phyloP scores from a whole-genome alignment of 2,797 vertebrate species.

The Falco concolor region DNA sequence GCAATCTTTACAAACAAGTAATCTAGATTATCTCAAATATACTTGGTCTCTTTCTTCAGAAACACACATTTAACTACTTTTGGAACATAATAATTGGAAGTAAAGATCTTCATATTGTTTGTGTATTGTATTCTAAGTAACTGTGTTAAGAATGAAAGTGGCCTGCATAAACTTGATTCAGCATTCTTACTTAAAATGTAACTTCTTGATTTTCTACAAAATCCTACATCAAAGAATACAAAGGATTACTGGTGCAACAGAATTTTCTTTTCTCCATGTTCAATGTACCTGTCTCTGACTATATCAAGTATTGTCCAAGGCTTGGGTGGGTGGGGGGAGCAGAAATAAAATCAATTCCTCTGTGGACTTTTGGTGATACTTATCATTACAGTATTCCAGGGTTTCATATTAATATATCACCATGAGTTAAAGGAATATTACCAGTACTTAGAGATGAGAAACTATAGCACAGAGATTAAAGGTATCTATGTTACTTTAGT shows the following conservation, averaged over 20 bases:
- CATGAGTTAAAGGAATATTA: background rate
- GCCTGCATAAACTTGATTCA: background rate
- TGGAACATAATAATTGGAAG: background rate
- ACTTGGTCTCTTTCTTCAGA: background rate
- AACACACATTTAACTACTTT: background rate
- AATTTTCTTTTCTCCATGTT: background rate
- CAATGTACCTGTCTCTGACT: background rate
- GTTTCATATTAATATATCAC: background rate
- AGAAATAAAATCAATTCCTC: background rate
- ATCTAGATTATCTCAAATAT: background rate
- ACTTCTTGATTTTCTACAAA: background rate
- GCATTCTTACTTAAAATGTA: background rate
- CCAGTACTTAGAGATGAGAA: background rate
- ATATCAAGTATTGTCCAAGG: background rate
- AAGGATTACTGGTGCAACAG: background rate
- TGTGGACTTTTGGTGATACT: background rate
- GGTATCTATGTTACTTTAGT: background rate
- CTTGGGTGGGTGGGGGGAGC: background rate
- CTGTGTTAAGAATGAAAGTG: background rate
- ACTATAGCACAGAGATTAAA: background rate
- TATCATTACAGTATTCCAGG: background rate
- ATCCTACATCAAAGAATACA: background rate
- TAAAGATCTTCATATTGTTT: background rate
- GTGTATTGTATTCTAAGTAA: background rate
- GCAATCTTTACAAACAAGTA: background rate